Conservation (phyloP, 1,140 invertebrate genomes). For the Heliconius eleuchia region DNA sequence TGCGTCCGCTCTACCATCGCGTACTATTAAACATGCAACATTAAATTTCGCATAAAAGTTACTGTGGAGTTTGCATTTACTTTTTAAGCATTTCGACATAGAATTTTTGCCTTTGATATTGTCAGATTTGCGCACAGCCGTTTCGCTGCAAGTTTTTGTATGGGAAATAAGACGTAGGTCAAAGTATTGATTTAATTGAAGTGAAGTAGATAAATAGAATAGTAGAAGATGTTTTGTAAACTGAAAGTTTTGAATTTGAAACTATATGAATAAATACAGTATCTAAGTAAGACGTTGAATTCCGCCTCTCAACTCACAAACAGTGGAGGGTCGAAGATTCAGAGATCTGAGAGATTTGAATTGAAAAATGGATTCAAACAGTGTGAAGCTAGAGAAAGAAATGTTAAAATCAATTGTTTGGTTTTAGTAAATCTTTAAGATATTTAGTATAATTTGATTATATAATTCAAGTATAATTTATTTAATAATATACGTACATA, state of each 20-base stretch:
- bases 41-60: constrained; percentile 34
- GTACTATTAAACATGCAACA: constrained; percentile 28
- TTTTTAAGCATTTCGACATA: constrained; percentile 61
- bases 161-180: constrained; percentile 27
- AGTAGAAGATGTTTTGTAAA: background rate
- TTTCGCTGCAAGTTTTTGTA: constrained; percentile 13
- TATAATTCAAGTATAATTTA: background rate
- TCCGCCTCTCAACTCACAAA: too few species aligned
- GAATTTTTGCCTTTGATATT: constrained; percentile 54
- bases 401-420: too few species aligned
- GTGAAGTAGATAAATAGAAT: background rate
- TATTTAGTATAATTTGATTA: too few species aligned
- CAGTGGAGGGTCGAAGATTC: too few species aligned
- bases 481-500: too few species aligned
- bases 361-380: background rate
- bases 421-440: too few species aligned
- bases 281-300: too few species aligned
- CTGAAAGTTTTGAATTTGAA: too few species aligned
- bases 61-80: constrained; percentile 45
- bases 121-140: constrained; percentile 35
- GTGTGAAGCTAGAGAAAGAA: background rate
- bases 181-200: constrained; percentile 37
- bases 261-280: too few species aligned
- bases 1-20: constrained; percentile 20
- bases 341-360: too few species aligned